Evolutionary conservation across 2,113 vertebrate genomes (phyloP).

Genomic region (Meriones unguiculatus): DNA sequence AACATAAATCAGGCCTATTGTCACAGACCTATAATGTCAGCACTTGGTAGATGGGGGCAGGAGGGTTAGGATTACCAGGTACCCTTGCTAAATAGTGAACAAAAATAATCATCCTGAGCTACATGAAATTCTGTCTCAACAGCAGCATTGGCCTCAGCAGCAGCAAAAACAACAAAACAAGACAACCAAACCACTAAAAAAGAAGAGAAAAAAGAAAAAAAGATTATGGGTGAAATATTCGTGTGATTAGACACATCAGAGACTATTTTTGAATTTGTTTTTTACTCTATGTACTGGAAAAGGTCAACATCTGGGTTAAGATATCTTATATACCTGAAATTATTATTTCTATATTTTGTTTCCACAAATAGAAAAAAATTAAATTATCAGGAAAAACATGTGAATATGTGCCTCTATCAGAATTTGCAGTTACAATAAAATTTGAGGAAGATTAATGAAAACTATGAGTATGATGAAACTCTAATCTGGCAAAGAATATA

Average conservation of each 20-base stretch:
- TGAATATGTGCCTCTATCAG: conserved; percentile 19
- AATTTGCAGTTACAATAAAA: conserved; percentile 30
- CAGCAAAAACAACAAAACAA: not conserved
- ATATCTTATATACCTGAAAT: not conserved
- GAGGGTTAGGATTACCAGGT: not conserved
- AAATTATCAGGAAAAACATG: conserved; percentile 22
- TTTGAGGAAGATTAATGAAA: conserved; percentile 64
- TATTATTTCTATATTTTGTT: conserved; percentile 18
- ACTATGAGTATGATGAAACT: conserved; percentile 36
- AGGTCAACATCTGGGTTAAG: not conserved
- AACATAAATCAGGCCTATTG: not conserved
- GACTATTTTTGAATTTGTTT: conserved; percentile 10
- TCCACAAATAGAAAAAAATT: conserved; percentile 37
- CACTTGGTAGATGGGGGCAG: not conserved
- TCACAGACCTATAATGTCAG: not conserved
- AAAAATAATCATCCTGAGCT: not conserved
- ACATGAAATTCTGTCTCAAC: not conserved
- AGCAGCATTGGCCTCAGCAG: not conserved
- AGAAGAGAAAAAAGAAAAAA: not conserved
- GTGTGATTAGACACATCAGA: not conserved
- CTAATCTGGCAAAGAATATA: conserved; percentile 49
- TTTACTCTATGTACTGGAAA: not conserved
- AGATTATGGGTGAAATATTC: not conserved
- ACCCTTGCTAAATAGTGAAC: not conserved
- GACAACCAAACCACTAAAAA: too few relatives aligned